Evolutionary conservation across 2,113 vertebrate genomes (phyloP).

Genomic region (Eonycteris spelaea): DNA sequence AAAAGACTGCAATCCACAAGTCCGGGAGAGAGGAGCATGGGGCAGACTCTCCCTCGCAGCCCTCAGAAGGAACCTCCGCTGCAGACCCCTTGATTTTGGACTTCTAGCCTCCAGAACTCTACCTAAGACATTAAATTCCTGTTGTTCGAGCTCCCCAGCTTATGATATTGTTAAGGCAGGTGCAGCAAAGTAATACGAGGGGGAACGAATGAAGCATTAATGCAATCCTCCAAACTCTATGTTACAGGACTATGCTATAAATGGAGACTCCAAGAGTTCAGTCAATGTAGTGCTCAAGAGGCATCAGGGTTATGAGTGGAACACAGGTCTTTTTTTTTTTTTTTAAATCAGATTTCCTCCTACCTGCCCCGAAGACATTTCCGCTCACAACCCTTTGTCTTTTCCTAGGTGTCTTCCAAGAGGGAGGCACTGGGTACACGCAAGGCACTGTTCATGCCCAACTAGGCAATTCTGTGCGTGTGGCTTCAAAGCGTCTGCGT

Average conservation of each 20-base stretch:
- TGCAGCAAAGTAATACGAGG: neutral
- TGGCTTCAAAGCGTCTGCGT: conserved; percentile 44
- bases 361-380: neutral
- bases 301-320: neutral
- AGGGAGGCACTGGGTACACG: neutral
- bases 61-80: neutral
- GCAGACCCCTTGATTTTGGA: neutral
- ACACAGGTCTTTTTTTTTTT: neutral
- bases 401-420: conserved; percentile 1
- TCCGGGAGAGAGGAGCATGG: neutral
- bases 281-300: neutral
- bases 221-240: neutral
- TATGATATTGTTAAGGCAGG: neutral
- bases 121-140: neutral
- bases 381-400: neutral
- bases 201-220: neutral
- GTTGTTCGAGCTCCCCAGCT: neutral
- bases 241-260: neutral
- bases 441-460: conserved; percentile 5
- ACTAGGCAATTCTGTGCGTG: neutral
- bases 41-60: neutral
- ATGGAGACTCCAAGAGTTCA: neutral
- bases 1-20: neutral
- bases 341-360: neutral
- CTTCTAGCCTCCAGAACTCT: neutral